phyloP scores from a whole-genome alignment of 2,888 invertebrate genomes.

The Luperina nickerlii region DNA sequence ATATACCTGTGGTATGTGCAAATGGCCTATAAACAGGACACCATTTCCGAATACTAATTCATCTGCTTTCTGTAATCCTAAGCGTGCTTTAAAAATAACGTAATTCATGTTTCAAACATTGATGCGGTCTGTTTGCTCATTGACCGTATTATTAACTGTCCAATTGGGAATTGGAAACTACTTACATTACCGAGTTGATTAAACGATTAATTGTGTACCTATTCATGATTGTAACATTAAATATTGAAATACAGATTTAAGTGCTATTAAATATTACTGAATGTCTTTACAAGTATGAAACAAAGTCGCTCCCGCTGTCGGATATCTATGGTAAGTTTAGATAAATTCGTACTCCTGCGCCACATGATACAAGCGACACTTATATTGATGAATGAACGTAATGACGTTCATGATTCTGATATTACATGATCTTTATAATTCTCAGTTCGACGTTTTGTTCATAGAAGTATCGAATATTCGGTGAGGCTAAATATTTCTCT shows the following conservation, averaged over 20 bases:
- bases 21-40: constrained; percentile 26
- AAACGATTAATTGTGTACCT: not conserved
- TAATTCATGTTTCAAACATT: constrained; percentile 2
- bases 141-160: constrained; percentile 1
- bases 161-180: constrained; percentile 13
- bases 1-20: not conserved
- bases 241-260: not conserved
- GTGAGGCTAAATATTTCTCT: not conserved
- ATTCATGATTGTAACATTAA: constrained; percentile 7
- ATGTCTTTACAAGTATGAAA: too few relatives aligned
- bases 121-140: not conserved
- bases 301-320: too few relatives aligned
- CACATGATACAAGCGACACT: too few relatives aligned
- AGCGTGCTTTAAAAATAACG: constrained; percentile 10
- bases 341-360: too few relatives aligned
- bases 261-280: constrained; percentile 17
- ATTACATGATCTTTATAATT: not conserved
- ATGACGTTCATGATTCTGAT: too few relatives aligned
- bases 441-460: not conserved
- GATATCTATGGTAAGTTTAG: too few relatives aligned
- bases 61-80: constrained; percentile 19
- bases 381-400: not conserved
- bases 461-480: constrained; percentile 3
- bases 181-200: constrained; percentile 8
- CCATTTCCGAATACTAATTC: constrained; percentile 33